Conservation (phyloP, 2,888 invertebrate genomes). For the Caradrina kadenii region DNA sequence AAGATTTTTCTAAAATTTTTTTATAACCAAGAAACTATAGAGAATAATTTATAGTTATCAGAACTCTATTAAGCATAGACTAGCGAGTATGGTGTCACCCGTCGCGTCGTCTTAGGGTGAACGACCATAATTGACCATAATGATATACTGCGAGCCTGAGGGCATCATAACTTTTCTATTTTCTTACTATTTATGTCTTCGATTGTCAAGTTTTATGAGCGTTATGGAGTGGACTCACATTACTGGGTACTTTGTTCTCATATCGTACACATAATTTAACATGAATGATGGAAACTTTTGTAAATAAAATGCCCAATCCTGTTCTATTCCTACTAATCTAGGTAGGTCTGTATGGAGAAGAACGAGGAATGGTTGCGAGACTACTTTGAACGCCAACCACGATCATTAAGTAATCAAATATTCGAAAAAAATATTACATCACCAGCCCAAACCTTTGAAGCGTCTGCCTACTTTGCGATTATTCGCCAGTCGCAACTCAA, state of each 20-base stretch:
- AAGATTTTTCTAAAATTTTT: no score
- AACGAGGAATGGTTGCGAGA: no score
- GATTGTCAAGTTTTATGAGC: slow-evolving; percentile 10
- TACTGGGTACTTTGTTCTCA: neutral
- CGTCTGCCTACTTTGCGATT: slow-evolving; percentile 44
- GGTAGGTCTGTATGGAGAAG: no score
- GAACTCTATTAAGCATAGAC: slow-evolving; percentile 37
- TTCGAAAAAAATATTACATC: slow-evolving; percentile 27
- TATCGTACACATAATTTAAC: no score
- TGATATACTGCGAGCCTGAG: slow-evolving; percentile 29
- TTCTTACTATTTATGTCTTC: slow-evolving; percentile 25
- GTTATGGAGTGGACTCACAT: neutral
- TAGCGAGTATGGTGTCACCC: slow-evolving; percentile 36
- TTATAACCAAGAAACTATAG: slow-evolving; percentile 12
- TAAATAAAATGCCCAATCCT: no score
- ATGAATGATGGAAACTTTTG: no score
- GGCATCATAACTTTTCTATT: slow-evolving; percentile 32
- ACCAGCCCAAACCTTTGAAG: neutral
- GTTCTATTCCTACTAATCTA: no score
- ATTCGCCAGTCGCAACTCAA: slow-evolving; percentile 50
- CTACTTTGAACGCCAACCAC: no score
- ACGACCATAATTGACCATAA: slow-evolving; percentile 53
- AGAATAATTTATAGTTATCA: slow-evolving; percentile 33
- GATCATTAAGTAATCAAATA: slow-evolving; percentile 21
- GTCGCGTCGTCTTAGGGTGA: slow-evolving; percentile 21